phyloP scores from a whole-genome alignment of 2,797 vertebrate species.

The Tarsius wallacei region DNA sequence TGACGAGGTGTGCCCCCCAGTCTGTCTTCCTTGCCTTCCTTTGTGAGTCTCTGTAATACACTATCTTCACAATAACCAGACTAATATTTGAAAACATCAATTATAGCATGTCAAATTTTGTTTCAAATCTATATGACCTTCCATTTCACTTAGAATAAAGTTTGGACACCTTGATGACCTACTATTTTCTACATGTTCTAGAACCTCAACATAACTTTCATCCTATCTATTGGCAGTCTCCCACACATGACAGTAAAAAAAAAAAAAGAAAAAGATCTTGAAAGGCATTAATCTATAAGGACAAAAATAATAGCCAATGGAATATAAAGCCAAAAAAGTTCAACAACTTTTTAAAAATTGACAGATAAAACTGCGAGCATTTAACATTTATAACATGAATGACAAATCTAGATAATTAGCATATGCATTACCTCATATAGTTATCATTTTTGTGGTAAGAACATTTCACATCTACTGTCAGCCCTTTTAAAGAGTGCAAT shows the following conservation, averaged over 20 bases:
- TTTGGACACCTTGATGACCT: background rate
- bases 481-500: background rate
- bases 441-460: background rate
- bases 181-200: background rate
- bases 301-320: background rate
- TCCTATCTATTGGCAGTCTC: background rate
- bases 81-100: background rate
- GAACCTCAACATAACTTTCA: background rate
- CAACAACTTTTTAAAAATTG: background rate
- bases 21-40: background rate
- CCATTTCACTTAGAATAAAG: background rate
- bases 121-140: background rate
- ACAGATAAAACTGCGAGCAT: background rate
- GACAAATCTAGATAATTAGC: background rate
- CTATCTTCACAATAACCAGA: background rate
- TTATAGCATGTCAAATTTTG: background rate
- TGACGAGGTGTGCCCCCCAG: too few relatives aligned
- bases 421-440: background rate
- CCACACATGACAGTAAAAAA: background rate
- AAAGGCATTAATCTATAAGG: too few relatives aligned
- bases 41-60: background rate
- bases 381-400: background rate
- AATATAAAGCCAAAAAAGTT: background rate
- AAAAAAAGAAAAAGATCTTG: background rate
- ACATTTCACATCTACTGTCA: background rate